Conservation (phyloP, 2,113 vertebrate genomes). For the Nycticebus coucang region DNA sequence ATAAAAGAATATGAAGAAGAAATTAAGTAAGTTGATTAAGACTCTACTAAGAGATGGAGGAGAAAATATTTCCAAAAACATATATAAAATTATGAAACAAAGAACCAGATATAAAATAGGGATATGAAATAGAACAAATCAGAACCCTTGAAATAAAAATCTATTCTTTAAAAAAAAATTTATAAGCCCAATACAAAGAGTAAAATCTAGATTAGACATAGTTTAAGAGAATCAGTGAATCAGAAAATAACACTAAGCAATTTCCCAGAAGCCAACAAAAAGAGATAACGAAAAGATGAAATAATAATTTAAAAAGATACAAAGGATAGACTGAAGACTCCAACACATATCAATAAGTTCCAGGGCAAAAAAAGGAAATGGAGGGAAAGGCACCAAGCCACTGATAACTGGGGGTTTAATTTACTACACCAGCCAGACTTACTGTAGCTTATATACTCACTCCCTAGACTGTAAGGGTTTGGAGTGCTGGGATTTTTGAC, state of each 20-base stretch:
- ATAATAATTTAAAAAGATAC: background rate
- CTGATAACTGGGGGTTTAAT: background rate
- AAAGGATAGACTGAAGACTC: background rate
- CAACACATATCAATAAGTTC: background rate
- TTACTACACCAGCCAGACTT: background rate
- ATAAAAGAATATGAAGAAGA: conserved; percentile 43
- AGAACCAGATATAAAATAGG: conserved; percentile 6
- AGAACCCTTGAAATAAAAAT: conserved; percentile 4
- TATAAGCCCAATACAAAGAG: background rate
- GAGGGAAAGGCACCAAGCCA: background rate
- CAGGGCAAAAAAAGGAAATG: background rate
- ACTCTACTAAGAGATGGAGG: conserved; percentile 25
- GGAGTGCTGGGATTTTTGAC: background rate
- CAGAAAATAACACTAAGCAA: background rate
- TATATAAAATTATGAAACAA: conserved; percentile 11
- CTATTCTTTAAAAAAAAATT: background rate
- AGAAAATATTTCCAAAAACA: background rate
- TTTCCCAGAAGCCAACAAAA: conserved; percentile 12
- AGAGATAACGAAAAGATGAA: background rate
- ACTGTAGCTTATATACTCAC: background rate
- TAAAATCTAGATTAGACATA: conserved; percentile 11
- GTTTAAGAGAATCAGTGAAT: background rate
- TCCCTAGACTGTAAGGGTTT: background rate
- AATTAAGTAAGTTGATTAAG: conserved; percentile 34
- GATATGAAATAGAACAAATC: background rate